Conservation (phyloP, 2,113 vertebrate genomes). For the Stigmatopora nigra region DNA sequence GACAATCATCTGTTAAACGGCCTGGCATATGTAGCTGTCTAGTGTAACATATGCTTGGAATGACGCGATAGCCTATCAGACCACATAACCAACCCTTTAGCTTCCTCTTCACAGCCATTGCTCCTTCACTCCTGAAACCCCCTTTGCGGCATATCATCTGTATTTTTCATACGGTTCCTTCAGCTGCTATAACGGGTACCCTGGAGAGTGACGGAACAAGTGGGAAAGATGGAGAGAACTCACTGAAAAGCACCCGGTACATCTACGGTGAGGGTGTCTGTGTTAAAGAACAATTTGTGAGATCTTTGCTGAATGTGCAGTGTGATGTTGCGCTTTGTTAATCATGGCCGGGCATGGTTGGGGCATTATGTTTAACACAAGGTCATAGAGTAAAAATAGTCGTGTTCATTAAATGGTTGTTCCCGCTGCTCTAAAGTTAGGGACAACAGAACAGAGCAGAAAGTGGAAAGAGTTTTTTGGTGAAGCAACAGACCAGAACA, state of each 20-base stretch:
- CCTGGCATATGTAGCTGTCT: not conserved
- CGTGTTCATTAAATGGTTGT: constrained; percentile 24
- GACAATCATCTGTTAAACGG: constrained; percentile 1
- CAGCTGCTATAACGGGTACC: constrained; percentile 39
- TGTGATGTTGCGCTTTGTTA: not conserved
- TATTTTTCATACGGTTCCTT: constrained; percentile 49
- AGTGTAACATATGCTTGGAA: constrained; percentile 13
- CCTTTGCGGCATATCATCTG: constrained; percentile 41
- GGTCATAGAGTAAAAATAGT: constrained; percentile 19
- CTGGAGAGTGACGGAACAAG: constrained; percentile 42
- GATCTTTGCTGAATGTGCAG: not conserved
- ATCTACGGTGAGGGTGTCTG: not conserved
- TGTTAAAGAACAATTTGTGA: constrained; percentile 8
- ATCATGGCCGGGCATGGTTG: not conserved
- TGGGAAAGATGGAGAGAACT: constrained; percentile 43
- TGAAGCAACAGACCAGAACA: constrained; percentile 25
- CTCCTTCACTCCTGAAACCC: constrained; percentile 38
- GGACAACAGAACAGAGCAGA: constrained; percentile 23
- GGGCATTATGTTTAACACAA: constrained; percentile 1
- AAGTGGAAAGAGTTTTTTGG: constrained; percentile 27
- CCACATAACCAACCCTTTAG: constrained; percentile 5
- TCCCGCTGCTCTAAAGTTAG: constrained; percentile 29
- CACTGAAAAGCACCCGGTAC: constrained; percentile 38
- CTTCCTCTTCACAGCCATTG: constrained; percentile 5
- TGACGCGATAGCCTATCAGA: constrained; percentile 18